These are phyloP conservation scores for Sebastes oblongus DNA, from an alignment of 2,797 vertebrate genomes.

Conservation along the genomic window DNA sequence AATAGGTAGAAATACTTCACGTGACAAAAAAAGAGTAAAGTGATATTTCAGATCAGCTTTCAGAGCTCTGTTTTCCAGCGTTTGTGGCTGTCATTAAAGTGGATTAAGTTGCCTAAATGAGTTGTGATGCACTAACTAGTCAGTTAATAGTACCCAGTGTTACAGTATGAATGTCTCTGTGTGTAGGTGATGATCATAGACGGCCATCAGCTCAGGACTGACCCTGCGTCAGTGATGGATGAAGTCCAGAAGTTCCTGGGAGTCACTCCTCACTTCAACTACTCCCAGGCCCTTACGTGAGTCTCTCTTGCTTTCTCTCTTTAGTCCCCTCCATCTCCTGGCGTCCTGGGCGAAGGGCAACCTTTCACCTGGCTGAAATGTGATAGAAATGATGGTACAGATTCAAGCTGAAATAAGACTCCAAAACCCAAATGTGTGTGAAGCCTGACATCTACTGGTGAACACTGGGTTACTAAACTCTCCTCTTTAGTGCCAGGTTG, in stretches of 20 bases:
- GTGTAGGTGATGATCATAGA: conserved; percentile 94
- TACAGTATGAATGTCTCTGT: conserved; percentile 29
- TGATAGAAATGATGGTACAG: not conserved
- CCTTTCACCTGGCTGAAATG: not conserved
- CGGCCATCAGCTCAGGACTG: conserved; percentile 93
- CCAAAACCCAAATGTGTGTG: conserved; percentile 21
- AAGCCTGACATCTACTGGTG: conserved; percentile 74
- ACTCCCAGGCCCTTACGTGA: conserved; percentile 95
- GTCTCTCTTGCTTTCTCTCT: conserved; percentile 54
- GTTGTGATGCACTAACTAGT: not conserved
- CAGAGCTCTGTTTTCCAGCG: not conserved
- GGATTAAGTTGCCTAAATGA: not conserved
- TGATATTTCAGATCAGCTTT: not conserved
- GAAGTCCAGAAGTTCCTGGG: conserved; percentile 96
- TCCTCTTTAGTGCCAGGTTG: conserved; percentile 7
- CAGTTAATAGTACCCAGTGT: not conserved
- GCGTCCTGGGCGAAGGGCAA: not conserved
- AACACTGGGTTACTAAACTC: not conserved
- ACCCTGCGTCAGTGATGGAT: conserved; percentile 94
- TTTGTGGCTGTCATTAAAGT: not conserved
- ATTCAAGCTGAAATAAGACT: not conserved
- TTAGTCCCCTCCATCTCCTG: not conserved
- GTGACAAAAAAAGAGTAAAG: not conserved
- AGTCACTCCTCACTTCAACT: conserved; percentile 93
- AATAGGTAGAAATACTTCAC: not conserved